Base-by-base conservation (phyloP, 2,113 vertebrate species). In the Calidris pygmaea region DNA sequence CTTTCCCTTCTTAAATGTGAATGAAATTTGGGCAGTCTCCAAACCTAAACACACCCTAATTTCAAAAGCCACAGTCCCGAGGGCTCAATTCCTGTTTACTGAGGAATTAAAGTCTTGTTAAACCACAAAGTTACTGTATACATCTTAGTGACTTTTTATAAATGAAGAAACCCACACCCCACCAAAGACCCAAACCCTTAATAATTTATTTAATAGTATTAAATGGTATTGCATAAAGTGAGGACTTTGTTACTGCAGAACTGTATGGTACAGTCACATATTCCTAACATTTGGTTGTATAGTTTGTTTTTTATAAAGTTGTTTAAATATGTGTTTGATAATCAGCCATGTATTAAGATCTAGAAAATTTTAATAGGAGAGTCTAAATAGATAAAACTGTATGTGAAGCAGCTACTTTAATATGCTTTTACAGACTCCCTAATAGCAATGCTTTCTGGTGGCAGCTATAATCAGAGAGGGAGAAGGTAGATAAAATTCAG, bases 31-130 rank as follows among this genome's bases (percentile, higher is more conserved):
- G 97, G 94, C 85, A 87, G 84, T 96, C 92, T 98, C 96, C 96
- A 98, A 98, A 97, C 96, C 95, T 96, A 99, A 98, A 98, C 97
- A 98, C 97, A 98, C 98, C 97, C 98, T 98, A 98, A 98, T 98
- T 98, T 98, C 96, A 98, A 98, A 99, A 98, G 96, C 98, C 98
- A 96, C 97, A 98, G 96, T 97, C 95, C 91, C 85, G 14, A 97
- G 97, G 97, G 97, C 97, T 98, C 97, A 97, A 97, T 98, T 98
- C 97, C 92, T 98, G 97, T 98, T 98, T 98, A 98, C 97, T 95
- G 66, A 98, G 97, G 96, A 97, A 98, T 97, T 98, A 98, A 97
- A 98, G 95, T 94, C 96, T 95, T 93, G 90, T 96, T 96, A 98
- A 98, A 97, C 95, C 93, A 83, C 93, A 84, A 30, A 88, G 90